Percentiles rank a stretch among this genome's conserved stretches.
Conservation (phyloP, 1,140 invertebrate species). For the Megathymus violae region DNA sequence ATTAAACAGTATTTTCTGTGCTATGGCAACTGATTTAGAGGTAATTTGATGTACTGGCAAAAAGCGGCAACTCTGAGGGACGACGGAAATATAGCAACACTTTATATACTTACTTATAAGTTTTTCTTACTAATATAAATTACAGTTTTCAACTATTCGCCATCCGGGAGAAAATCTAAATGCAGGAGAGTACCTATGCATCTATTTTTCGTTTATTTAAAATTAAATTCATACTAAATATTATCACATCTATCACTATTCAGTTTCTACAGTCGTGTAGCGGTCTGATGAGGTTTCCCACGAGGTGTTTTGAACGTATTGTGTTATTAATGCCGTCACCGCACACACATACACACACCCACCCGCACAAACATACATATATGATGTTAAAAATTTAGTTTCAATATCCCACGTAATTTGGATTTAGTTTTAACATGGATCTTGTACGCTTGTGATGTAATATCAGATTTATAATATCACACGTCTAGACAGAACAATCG, state of each 20-base stretch:
- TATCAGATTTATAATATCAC: no score
- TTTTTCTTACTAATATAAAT: constrained; percentile 51
- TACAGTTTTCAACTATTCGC: constrained; percentile 58
- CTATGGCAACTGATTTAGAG: constrained; percentile 24
- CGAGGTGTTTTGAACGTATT: constrained; percentile 12
- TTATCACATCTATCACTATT: constrained; percentile 75
- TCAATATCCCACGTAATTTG: no score
- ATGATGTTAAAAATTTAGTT: no score
- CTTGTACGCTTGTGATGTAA: no score
- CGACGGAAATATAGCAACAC: constrained; percentile 59
- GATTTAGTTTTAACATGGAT: no score
- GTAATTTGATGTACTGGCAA: constrained; percentile 48
- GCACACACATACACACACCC: no score
- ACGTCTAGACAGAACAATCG: no score
- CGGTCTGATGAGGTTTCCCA: constrained; percentile 13
- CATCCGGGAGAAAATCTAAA: constrained; percentile 62
- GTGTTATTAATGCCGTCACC: constrained; percentile 9
- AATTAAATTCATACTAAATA: constrained; percentile 56
- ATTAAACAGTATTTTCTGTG: constrained; percentile 19
- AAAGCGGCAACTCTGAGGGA: constrained; percentile 44
- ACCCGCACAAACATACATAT: no score
- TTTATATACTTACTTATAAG: constrained; percentile 49
- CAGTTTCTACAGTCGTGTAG: constrained; percentile 50
- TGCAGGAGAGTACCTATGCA: constrained; percentile 61
- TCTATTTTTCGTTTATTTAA: constrained; percentile 55